phyloP scores from a whole-genome alignment of 2,888 invertebrate genomes.

The Acrobasis consociella region DNA sequence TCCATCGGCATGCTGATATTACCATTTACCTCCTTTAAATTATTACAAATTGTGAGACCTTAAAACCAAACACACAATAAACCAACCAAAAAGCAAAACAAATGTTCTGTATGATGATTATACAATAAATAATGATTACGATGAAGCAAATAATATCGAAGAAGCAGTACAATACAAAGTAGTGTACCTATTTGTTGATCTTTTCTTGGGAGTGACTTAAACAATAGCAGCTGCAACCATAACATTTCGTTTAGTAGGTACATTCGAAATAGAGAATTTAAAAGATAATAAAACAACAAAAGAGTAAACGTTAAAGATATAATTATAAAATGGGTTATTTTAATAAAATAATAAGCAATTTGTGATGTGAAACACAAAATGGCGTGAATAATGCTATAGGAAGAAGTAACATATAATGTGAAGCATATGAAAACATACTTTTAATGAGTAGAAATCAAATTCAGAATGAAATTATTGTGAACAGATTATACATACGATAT shows the following conservation, averaged over 20 bases:
- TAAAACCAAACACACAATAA: constrained; percentile 29
- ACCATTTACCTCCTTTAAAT: background rate
- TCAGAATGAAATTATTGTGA: background rate
- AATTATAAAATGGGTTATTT: constrained; percentile 17
- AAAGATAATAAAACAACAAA: constrained; percentile 25
- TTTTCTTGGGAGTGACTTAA: constrained; percentile 80
- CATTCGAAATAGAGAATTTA: constrained; percentile 33
- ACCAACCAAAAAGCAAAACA: constrained; percentile 37
- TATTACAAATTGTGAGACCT: constrained; percentile 1
- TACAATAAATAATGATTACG: constrained; percentile 29
- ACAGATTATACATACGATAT: background rate
- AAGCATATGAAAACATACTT: background rate
- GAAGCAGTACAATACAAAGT: constrained; percentile 67
- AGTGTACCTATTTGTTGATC: constrained; percentile 78
- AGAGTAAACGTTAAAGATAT: constrained; percentile 25
- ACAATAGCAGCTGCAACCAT: constrained; percentile 81
- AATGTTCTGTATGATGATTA: constrained; percentile 31
- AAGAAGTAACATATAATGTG: constrained; percentile 4
- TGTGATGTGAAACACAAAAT: constrained; percentile 16
- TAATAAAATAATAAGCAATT: constrained; percentile 16
- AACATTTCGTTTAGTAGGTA: constrained; percentile 66
- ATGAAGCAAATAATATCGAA: constrained; percentile 55
- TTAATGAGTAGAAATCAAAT: background rate
- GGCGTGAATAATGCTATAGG: constrained; percentile 11
- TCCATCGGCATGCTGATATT: constrained; percentile 4